Percentiles rank a stretch among this genome's conserved stretches.
phyloP scores from a whole-genome alignment of 2,113 vertebrate genomes.

The Ictalurus furcatus region DNA sequence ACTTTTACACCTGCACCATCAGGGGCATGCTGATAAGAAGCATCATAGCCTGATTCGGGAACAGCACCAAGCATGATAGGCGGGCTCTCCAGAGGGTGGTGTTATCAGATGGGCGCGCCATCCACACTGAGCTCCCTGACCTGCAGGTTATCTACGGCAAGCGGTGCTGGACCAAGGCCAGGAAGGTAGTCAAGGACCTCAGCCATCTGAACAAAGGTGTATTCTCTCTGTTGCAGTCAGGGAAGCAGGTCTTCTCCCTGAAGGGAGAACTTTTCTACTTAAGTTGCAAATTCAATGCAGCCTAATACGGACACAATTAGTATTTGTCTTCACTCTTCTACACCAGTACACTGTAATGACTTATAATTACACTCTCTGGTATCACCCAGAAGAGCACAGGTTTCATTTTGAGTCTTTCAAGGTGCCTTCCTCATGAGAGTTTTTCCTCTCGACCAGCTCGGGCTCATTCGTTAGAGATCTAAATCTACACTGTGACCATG shows the following conservation, averaged over 20 bases:
- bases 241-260: no score
- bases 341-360: neutral
- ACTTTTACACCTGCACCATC: no score
- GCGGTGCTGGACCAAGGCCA: neutral
- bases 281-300: neutral
- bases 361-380: neutral
- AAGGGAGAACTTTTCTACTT: neutral
- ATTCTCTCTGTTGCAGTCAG: no score
- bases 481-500: neutral
- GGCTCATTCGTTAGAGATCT: neutral
- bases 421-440: neutral
- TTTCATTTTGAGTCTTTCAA: neutral
- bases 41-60: no score
- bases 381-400: neutral
- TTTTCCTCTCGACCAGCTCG: neutral
- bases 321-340: neutral
- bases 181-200: no score
- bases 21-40: no score
- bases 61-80: no score
- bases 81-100: no score
- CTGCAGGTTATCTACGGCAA: no score
- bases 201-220: no score
- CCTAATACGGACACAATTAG: neutral
- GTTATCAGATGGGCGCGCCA: no score
- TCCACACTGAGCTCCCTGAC: no score